Percentiles rank a stretch among this genome's conserved stretches.
Conservation (phyloP, 2,888 invertebrate genomes). For the Pycnomerus fuliginosus region DNA sequence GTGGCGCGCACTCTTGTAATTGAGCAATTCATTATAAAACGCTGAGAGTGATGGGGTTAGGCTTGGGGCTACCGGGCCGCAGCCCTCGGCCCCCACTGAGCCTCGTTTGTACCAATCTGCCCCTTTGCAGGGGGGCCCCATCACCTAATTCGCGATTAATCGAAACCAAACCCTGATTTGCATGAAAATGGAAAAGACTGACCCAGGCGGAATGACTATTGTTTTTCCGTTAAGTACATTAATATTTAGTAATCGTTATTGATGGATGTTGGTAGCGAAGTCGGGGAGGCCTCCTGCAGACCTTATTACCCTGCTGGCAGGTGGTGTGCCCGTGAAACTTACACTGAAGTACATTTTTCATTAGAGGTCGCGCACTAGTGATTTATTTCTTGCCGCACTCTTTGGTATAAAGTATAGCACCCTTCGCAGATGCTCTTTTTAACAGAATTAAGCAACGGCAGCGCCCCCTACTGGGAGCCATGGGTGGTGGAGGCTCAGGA, state of each 20-base stretch:
- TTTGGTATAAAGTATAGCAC: slow-evolving; percentile 22
- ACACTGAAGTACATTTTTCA: slow-evolving; percentile 42
- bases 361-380: slow-evolving; percentile 38
- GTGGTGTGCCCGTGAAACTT: slow-evolving; percentile 45
- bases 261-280: slow-evolving; percentile 50
- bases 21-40: slow-evolving; percentile 44
- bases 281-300: slow-evolving; percentile 46
- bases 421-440: slow-evolving; percentile 38
- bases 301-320: slow-evolving; percentile 50
- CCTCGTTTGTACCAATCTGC: slow-evolving; percentile 43
- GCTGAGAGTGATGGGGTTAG: slow-evolving; percentile 40
- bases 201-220: too few relatives aligned
- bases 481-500: slow-evolving; percentile 32
- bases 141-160: slow-evolving; percentile 2
- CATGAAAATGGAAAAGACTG: too few relatives aligned
- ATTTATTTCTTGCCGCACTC: slow-evolving; percentile 36
- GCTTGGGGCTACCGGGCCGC: slow-evolving; percentile 40
- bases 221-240: slow-evolving; percentile 41
- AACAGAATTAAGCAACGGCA: slow-evolving; percentile 44
- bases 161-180: too few relatives aligned
- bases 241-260: slow-evolving; percentile 49
- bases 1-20: slow-evolving; percentile 44
- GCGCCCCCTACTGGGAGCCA: slow-evolving; percentile 38
- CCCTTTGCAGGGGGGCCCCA: slow-evolving; percentile 38
- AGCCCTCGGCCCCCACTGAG: slow-evolving; percentile 39